Evolutionary conservation across 1,140 invertebrate species (phyloP).

Genomic region (Drosophila carrolli): DNA sequence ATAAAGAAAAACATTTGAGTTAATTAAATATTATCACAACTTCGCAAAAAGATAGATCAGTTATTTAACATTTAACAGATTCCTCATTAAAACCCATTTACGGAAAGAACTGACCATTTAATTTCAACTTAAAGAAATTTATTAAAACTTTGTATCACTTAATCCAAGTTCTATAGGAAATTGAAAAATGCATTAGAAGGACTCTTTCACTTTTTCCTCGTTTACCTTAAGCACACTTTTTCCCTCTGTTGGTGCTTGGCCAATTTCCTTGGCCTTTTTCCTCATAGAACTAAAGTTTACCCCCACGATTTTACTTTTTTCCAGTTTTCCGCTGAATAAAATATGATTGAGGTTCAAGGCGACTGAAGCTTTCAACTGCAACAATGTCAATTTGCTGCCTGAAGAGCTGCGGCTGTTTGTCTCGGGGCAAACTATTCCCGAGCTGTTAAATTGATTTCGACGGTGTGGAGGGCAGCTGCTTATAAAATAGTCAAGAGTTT

Average conservation of each 20-base stretch:
- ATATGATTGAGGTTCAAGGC: conserved; percentile 56
- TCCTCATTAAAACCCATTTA: background rate
- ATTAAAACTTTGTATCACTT: conserved; percentile 7
- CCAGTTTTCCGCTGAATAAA: conserved; percentile 49
- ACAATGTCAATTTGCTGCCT: conserved; percentile 50
- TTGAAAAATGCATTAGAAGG: conserved; percentile 32
- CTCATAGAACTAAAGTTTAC: conserved; percentile 28
- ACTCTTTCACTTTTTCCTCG: conserved; percentile 7
- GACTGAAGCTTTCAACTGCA: conserved; percentile 44
- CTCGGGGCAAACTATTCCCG: conserved; percentile 32
- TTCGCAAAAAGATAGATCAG: no score
- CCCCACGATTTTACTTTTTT: conserved; percentile 19
- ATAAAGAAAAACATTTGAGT: background rate
- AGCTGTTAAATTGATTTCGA: conserved; percentile 48
- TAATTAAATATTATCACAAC: background rate
- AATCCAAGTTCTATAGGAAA: conserved; percentile 15
- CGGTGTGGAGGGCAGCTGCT: conserved; percentile 14
- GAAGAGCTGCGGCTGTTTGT: conserved; percentile 39
- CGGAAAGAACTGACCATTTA: background rate
- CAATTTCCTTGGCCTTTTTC: conserved; percentile 8
- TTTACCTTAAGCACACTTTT: conserved; percentile 30
- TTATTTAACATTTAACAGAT: no score
- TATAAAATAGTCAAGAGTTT: conserved; percentile 42
- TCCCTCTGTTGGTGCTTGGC: conserved; percentile 4
- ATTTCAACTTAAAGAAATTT: background rate